Percentiles rank a stretch among this genome's conserved stretches.
Conservation (phyloP, 92 coral and sea anemone genomes). For the Phenganax marumi region DNA sequence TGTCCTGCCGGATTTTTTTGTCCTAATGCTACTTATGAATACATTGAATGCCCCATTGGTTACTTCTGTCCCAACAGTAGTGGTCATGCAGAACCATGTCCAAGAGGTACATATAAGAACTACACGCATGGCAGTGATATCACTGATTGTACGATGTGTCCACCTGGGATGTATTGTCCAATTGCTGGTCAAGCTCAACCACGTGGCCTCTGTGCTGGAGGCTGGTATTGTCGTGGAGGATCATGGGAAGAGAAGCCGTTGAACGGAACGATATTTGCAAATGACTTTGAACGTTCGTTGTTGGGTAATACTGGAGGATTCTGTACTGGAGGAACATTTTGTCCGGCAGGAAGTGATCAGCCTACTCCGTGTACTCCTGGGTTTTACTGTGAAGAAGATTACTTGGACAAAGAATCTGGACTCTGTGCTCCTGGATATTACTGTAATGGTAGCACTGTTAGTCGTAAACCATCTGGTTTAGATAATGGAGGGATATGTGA, state of each 20-base stretch:
- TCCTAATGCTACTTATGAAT: constrained; percentile 84
- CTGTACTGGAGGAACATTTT: constrained; percentile 87
- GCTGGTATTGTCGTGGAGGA: constrained; percentile 97
- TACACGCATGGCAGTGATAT: constrained; percentile 73
- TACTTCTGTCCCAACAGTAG: constrained; percentile 86
- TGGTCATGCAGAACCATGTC: constrained; percentile 70
- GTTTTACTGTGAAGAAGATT: constrained; percentile 76
- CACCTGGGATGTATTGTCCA: constrained; percentile 88
- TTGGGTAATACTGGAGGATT: constrained; percentile 92
- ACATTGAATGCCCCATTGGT: constrained; percentile 75
- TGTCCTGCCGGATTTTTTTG: constrained; percentile 92
- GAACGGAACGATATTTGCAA: constrained; percentile 69
- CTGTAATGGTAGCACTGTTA: constrained; percentile 94
- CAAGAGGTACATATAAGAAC: constrained; percentile 92
- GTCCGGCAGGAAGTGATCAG: constrained; percentile 82
- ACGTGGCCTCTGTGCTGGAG: constrained; percentile 80
- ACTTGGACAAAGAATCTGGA: constrained; percentile 76
- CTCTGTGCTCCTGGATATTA: constrained; percentile 85
- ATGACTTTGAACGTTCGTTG: constrained; percentile 82
- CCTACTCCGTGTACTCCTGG: constrained; percentile 97
- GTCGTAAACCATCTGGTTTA: constrained; percentile 74
- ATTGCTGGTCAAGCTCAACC: constrained; percentile 73
- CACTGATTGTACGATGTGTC: constrained; percentile 85
- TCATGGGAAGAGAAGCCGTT: constrained; percentile 92
- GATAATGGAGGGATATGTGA: constrained; percentile 85